A percentile compares a stretch with the other conserved stretches of the same genome.
Conservation (phyloP, 1,140 invertebrate species). For the Rhagoletis zephyria region DNA sequence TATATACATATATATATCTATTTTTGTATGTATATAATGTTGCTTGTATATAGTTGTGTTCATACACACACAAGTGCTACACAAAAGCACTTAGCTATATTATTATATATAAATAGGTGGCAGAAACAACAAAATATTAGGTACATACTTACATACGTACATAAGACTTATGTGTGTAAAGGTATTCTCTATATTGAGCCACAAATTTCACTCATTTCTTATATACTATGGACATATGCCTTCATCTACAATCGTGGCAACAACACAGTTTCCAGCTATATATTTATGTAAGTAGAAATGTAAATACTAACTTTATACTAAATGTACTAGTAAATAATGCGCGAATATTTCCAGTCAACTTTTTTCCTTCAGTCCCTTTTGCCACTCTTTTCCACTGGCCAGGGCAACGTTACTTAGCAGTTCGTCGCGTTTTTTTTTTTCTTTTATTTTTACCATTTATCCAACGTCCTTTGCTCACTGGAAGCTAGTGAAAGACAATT, state of each 20-base stretch:
- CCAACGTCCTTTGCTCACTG: not conserved
- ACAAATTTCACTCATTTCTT: not conserved
- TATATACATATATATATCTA: not conserved
- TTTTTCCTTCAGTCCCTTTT: not conserved
- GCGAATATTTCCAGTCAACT: slow-evolving; percentile 18
- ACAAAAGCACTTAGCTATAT: not conserved
- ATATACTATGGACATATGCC: not conserved
- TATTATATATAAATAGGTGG: not conserved
- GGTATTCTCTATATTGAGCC: not conserved
- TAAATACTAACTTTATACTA: no score
- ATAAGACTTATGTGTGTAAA: not conserved
- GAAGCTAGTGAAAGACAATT: not conserved
- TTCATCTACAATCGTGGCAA: not conserved
- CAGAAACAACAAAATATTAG: no score
- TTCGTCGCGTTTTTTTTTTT: not conserved
- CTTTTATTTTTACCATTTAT: not conserved
- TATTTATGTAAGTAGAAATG: no score
- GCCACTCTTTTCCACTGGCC: not conserved
- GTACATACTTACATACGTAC: not conserved
- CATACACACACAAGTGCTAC: not conserved
- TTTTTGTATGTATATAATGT: not conserved
- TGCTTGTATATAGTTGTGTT: not conserved
- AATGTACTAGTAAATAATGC: not conserved
- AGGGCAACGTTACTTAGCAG: not conserved
- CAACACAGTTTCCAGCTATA: not conserved